phyloP scores from a whole-genome alignment of 2,797 vertebrate genomes.

The Antrozous pallidus region DNA sequence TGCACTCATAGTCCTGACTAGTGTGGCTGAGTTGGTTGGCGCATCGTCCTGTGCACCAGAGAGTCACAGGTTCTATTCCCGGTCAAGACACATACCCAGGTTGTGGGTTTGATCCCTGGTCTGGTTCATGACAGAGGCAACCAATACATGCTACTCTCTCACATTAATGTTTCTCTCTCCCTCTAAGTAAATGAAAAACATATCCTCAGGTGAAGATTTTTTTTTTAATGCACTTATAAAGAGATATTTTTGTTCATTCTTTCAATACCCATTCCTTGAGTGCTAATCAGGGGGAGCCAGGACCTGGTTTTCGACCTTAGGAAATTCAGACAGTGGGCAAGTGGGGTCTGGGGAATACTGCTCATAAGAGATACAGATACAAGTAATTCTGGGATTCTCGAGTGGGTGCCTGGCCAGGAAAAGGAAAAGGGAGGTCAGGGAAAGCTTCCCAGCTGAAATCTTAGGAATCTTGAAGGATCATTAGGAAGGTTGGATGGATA shows the following conservation, averaged over 20 bases:
- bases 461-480: neutral
- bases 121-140: neutral
- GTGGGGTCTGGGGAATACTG: neutral
- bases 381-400: neutral
- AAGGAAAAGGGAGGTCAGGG: neutral
- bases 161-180: neutral
- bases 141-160: neutral
- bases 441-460: neutral
- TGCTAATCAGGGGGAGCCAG: neutral
- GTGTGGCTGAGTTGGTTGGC: neutral
- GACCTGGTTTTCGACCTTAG: neutral
- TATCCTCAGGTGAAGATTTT: neutral
- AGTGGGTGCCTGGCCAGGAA: neutral
- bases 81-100: neutral
- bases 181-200: neutral
- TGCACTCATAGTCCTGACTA: neutral
- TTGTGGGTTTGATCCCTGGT: neutral
- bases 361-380: neutral
- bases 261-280: neutral
- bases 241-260: neutral
- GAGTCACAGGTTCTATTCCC: neutral
- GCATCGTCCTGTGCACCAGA: neutral
- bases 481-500: neutral
- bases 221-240: neutral
- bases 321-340: neutral